Base-by-base conservation (phyloP, 2,888 invertebrate species). In the Drepana falcataria region DNA sequence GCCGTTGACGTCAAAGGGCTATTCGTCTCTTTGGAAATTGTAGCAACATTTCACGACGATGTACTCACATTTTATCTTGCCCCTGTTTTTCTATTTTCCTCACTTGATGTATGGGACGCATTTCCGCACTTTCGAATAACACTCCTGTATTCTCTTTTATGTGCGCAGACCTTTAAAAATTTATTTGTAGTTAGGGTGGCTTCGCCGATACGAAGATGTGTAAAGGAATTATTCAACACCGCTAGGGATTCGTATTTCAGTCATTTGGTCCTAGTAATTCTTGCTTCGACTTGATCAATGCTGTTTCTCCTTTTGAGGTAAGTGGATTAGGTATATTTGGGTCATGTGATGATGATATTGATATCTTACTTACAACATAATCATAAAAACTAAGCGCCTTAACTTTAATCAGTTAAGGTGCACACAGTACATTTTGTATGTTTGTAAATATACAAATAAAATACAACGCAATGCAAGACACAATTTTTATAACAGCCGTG, bases 51-150 rank as follows among this genome's bases (percentile, higher is more conserved):
- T 87, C 82, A 85, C 80, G 68, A 74, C 73, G 70, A 82, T 82
- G 82, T 85, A 84, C 81, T 81, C 83, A 83, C 85, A 85, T 83
- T 87, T 86, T 85, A 84, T 85, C 79, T 76, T 73, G 68, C 76
- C 79, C 78, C 77, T 85, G 81, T 88, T 87, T 87, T 87, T 89
- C 87, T 88, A 86, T 88, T 87, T 86, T 78, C 70, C 79, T 79
- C 82, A 69, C 83, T 85, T 88, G 88, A 89, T 87, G 80, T 87
- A 90, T 90, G 86, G 81, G 85, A 85, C 85, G 85, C 84, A 85
- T 87, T 88, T 89, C 89, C 87, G 85, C 81, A 88, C 85, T 87
- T 88, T 84, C 84, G 83, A 82, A 86, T 83, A 83, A 81, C 80
- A 77, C 82, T 87, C 74, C 67, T 74, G 80, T 83, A 87, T 87